These are phyloP conservation scores for Drosophila demipolita DNA, from an alignment of 2,888 invertebrate species.

Conservation along the genomic window DNA sequence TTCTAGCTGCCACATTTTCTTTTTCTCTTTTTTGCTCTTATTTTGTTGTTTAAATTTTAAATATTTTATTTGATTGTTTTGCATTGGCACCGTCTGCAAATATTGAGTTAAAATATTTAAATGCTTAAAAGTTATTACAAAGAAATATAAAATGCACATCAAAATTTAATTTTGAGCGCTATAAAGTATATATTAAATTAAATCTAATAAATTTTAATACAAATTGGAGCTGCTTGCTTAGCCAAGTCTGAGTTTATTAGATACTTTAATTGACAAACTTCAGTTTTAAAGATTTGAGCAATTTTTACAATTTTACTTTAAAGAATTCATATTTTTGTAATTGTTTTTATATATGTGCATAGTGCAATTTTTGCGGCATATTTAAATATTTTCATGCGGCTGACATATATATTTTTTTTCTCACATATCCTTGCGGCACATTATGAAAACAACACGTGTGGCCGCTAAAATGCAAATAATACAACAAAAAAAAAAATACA, in stretches of 20 bases:
- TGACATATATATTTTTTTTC: conserved; percentile 12
- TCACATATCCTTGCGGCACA: conserved; percentile 37
- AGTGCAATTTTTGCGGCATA: not conserved
- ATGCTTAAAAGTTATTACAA: not conserved
- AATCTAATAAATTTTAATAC: not conserved
- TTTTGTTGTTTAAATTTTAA: conserved; percentile 9
- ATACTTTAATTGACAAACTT: not conserved
- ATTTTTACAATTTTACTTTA: too few relatives aligned
- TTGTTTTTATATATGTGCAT: not conserved
- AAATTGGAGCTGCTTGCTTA: not conserved
- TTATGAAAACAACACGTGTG: conserved; percentile 22
- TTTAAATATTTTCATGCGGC: not conserved
- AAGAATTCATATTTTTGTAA: too few relatives aligned
- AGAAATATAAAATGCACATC: not conserved
- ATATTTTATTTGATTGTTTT: conserved; percentile 3
- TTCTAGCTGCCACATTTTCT: not conserved
- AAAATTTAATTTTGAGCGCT: not conserved
- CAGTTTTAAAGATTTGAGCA: not conserved
- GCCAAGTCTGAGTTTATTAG: not conserved
- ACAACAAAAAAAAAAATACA: conserved; percentile 7
- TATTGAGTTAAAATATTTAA: not conserved
- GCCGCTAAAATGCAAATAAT: conserved; percentile 15
- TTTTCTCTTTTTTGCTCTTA: not conserved
- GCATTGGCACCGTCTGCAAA: not conserved
- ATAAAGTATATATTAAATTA: not conserved